Percentiles rank a stretch among this genome's conserved stretches.
phyloP scores from a whole-genome alignment of 2,888 invertebrate genomes.

The Metacarcinus magister region DNA sequence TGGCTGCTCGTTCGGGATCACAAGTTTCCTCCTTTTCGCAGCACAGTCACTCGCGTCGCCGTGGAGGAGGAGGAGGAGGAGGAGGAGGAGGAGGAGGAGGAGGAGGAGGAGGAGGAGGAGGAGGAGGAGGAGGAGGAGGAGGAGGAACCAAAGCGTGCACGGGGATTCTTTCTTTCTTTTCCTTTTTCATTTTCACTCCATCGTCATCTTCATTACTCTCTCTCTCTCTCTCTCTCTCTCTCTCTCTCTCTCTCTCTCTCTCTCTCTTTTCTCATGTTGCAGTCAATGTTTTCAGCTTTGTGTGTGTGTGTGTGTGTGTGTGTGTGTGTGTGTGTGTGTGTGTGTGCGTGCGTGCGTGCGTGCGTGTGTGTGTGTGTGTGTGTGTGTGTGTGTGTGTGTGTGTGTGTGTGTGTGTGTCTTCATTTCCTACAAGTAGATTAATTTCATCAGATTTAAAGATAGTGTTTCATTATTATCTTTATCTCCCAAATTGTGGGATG shows the following conservation, averaged over 20 bases:
- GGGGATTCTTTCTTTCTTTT: not conserved
- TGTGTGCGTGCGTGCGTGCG: not conserved
- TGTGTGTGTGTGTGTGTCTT: slow-evolving; percentile 1
- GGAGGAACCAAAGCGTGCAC: too few relatives aligned
- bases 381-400: slow-evolving; percentile 3
- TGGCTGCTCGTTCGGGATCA: slow-evolving; percentile 34
- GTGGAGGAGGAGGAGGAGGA: slow-evolving; percentile 13
- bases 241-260: slow-evolving; percentile 57
- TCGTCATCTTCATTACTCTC: not conserved
- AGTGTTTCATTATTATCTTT: not conserved
- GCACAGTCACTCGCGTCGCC: not conserved
- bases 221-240: slow-evolving; percentile 49
- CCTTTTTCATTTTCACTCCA: not conserved
- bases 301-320: not conserved
- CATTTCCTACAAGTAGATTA: not conserved
- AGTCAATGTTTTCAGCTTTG: not conserved
- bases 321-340: slow-evolving; percentile 28
- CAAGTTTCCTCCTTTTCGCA: slow-evolving; percentile 31
- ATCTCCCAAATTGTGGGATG: too few relatives aligned
- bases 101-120: not conserved
- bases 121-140: not conserved
- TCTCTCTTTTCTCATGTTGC: not conserved
- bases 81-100: slow-evolving; percentile 37
- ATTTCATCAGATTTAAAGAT: not conserved
- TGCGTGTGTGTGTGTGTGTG: slow-evolving; percentile 15